phyloP scores from a whole-genome alignment of 2,888 invertebrate species.

The Parnassius glacialis region DNA sequence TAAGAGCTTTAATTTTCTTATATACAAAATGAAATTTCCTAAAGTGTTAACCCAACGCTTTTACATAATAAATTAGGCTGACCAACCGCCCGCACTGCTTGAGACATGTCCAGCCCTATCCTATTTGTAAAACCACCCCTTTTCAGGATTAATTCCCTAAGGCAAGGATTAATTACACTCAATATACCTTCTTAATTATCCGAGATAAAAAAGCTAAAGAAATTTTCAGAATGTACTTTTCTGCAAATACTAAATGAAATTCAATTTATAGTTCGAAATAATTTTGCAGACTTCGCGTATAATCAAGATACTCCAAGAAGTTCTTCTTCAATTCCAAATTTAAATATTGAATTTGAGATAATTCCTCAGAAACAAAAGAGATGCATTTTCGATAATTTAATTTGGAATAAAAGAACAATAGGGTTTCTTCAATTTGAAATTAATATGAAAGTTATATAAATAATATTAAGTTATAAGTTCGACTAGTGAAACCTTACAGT shows the following conservation, averaged over 20 bases:
- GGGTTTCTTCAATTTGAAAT: no score
- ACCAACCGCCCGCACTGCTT: slow-evolving; percentile 1
- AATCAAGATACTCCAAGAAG: slow-evolving; percentile 10
- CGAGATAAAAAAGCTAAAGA: slow-evolving; percentile 14
- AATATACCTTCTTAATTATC: slow-evolving; percentile 14
- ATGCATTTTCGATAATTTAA: slow-evolving; percentile 5
- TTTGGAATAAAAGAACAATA: not conserved
- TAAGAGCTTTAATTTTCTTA: no score
- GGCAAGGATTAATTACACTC: slow-evolving; percentile 18
- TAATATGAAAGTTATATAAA: no score
- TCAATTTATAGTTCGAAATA: slow-evolving; percentile 7
- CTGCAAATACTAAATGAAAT: slow-evolving; percentile 3
- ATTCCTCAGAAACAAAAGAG: not conserved
- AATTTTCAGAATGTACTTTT: slow-evolving; percentile 5
- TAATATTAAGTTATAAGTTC: no score
- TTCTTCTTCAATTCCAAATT: slow-evolving; percentile 1
- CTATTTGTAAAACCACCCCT: slow-evolving; percentile 12
- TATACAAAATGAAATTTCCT: not conserved
- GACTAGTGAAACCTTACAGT: no score
- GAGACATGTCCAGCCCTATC: slow-evolving; percentile 6
- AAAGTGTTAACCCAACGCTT: slow-evolving; percentile 9
- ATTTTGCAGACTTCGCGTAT: slow-evolving; percentile 13
- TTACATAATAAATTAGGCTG: slow-evolving; percentile 6
- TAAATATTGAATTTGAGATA: not conserved
- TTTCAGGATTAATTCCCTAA: slow-evolving; percentile 18